Percentiles rank a stretch among this genome's conserved stretches.
phyloP scores from a whole-genome alignment of 2,888 invertebrate species.

The Sussaba pulchella region DNA sequence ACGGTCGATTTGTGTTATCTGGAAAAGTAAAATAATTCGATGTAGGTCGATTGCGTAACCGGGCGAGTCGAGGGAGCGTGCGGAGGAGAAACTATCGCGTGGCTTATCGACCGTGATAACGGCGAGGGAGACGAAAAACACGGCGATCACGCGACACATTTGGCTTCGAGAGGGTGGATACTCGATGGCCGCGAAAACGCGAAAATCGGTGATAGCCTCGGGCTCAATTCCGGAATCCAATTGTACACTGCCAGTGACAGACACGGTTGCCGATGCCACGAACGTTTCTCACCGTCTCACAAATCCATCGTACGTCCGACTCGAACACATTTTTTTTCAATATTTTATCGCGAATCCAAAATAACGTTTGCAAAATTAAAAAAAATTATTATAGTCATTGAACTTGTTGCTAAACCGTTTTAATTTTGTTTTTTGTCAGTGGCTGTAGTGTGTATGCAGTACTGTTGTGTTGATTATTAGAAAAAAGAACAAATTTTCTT shows the following conservation, averaged over 20 bases:
- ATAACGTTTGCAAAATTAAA: not conserved
- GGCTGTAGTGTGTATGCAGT: not conserved
- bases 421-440: not conserved
- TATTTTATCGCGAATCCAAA: not conserved
- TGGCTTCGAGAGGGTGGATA: no score
- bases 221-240: conserved; percentile 67
- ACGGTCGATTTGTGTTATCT: conserved; percentile 25
- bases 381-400: not conserved
- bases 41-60: not conserved
- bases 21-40: conserved; percentile 46
- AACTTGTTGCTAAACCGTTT: not conserved
- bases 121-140: not conserved
- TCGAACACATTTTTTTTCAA: conserved; percentile 6
- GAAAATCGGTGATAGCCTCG: conserved; percentile 31
- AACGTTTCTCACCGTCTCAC: no score
- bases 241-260: conserved; percentile 66
- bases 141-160: not conserved
- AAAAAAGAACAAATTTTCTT: no score
- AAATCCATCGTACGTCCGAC: not conserved
- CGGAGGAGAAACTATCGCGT: not conserved
- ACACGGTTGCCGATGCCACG: conserved; percentile 25
- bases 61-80: no score
- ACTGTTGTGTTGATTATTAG: conserved; percentile 4
- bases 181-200: conserved; percentile 9
- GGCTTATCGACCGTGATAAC: not conserved